Evolutionary conservation across 2,113 vertebrate genomes (phyloP).

Genomic region (Ia io): DNA sequence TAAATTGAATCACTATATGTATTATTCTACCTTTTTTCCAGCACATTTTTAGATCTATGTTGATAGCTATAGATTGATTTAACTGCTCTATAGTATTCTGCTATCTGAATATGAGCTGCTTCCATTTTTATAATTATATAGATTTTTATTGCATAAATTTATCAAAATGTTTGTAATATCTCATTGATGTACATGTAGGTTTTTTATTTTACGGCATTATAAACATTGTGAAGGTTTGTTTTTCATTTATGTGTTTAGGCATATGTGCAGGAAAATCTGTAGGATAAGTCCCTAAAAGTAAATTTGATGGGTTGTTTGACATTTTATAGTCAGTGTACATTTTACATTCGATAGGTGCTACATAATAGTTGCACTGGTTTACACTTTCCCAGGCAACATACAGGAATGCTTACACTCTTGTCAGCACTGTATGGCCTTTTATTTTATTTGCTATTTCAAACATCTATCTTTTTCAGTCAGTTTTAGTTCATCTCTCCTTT

Average conservation of each 20-base stretch:
- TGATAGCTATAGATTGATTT: neutral
- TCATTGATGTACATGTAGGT: neutral
- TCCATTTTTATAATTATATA: neutral
- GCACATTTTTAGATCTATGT: neutral
- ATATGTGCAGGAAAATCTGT: neutral
- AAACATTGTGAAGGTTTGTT: neutral
- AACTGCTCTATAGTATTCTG: neutral
- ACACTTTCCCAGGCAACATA: neutral
- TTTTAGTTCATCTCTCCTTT: neutral
- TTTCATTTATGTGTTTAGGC: neutral
- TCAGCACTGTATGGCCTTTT: neutral
- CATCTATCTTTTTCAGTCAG: neutral
- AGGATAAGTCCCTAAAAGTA: slow-evolving; percentile 21
- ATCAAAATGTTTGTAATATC: neutral
- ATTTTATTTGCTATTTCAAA: neutral
- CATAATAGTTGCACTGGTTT: neutral
- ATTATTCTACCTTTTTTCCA: neutral
- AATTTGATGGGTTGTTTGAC: neutral
- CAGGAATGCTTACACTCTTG: neutral
- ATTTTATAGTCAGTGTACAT: neutral
- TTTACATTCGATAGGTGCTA: slow-evolving; percentile 6
- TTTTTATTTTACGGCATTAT: neutral
- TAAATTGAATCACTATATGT: neutral
- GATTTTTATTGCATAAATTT: slow-evolving; percentile 20
- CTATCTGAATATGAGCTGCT: slow-evolving; percentile 18